Evolutionary conservation across 2,888 invertebrate species (phyloP).

Genomic region (Pardosa pseudoannulata): DNA sequence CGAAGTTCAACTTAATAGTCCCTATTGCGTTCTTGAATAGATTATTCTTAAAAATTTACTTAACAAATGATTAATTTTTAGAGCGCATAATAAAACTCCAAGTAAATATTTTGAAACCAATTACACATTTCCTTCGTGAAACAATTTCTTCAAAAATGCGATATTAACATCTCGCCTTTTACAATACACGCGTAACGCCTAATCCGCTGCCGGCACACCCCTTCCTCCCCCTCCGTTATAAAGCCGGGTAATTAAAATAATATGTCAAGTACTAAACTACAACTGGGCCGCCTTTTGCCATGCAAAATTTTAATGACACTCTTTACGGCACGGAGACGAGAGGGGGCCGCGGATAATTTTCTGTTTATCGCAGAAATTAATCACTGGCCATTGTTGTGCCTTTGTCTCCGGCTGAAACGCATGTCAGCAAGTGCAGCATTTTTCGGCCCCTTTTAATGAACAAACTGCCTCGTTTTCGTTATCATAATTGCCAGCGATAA

Average conservation of each 20-base stretch:
- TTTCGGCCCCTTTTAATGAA: constrained; percentile 68
- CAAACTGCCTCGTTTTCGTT: constrained; percentile 71
- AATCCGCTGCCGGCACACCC: constrained; percentile 5
- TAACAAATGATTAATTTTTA: constrained; percentile 19
- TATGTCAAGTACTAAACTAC: constrained; percentile 69
- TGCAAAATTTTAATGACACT: constrained; percentile 63
- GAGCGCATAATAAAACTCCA: constrained; percentile 12
- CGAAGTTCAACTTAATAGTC: background rate
- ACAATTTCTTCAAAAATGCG: constrained; percentile 17
- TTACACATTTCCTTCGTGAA: constrained; percentile 7
- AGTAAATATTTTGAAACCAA: constrained; percentile 13
- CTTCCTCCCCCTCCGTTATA: constrained; percentile 8
- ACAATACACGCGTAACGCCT: constrained; percentile 7
- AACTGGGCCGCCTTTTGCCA: constrained; percentile 37
- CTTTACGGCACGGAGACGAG: constrained; percentile 41
- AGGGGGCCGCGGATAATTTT: constrained; percentile 64
- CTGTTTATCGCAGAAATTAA: constrained; percentile 70
- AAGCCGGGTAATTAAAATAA: constrained; percentile 67
- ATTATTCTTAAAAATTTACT: constrained; percentile 12
- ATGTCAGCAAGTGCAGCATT: constrained; percentile 66
- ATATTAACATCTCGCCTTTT: constrained; percentile 6
- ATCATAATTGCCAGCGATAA: constrained; percentile 72
- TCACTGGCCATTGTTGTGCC: constrained; percentile 60
- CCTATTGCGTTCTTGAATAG: background rate
- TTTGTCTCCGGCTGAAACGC: constrained; percentile 51